Evolutionary conservation across 2,113 vertebrate species (phyloP).

Genomic region (Pollachius pollachius): DNA sequence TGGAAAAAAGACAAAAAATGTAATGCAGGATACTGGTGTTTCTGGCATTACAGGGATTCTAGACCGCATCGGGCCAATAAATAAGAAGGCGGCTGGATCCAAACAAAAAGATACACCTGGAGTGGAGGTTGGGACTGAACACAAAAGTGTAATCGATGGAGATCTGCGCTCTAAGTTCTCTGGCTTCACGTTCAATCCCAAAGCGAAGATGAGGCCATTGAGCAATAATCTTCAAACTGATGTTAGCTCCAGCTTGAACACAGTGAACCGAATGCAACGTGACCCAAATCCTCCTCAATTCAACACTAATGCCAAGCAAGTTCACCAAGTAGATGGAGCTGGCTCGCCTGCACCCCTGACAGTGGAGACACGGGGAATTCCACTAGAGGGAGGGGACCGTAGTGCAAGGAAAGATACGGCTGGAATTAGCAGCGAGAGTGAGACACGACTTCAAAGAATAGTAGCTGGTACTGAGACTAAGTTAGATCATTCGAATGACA

Average conservation of each 20-base stretch:
- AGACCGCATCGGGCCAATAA: background rate
- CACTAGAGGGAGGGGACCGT: too few species aligned
- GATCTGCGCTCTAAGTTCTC: conserved; percentile 48
- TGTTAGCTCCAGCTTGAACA: background rate
- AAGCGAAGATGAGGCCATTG: conserved; percentile 31
- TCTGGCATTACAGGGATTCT: background rate
- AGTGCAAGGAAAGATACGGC: background rate
- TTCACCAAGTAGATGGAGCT: background rate
- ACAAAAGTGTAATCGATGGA: background rate
- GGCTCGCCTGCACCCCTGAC: conserved; percentile 1
- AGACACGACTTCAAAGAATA: too few species aligned
- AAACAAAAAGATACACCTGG: background rate
- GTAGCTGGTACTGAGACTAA: too few species aligned
- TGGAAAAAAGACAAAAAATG: conserved; percentile 18
- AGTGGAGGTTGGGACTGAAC: background rate
- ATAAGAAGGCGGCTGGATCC: background rate
- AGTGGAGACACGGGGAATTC: too few species aligned
- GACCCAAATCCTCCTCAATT: background rate
- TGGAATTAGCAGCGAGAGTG: background rate
- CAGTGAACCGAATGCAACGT: background rate
- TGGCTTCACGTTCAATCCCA: conserved; percentile 62
- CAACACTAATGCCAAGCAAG: background rate
- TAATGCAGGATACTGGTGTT: too few species aligned
- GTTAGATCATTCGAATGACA: too few species aligned
- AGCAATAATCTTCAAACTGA: background rate